Evolutionary conservation across 2,888 invertebrate species (phyloP), one percentile per base, ranked within the genome.

Genomic region (Eristalis arbustorum): DNA sequence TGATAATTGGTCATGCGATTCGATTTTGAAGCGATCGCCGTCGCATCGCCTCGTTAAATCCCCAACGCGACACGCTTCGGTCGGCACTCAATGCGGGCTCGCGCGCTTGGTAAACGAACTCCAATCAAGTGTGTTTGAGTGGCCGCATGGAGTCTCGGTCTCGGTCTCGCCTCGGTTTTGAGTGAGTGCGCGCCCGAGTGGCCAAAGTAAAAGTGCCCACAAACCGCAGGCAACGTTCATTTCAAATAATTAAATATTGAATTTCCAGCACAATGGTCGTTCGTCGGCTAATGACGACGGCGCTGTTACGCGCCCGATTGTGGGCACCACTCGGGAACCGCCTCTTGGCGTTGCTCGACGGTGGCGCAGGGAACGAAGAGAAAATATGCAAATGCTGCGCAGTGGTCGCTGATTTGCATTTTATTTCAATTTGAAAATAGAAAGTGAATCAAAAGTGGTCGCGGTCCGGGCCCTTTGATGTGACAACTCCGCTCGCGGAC

Each of bases 321-420:
- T 23, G 23, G 13, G 14, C 59, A 59, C 59, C 59, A 59, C 59
- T 59, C 25, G 8, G 8, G 59, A 14, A 14, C 25, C 25, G 49
- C 49, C 49, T 49, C 49, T 49, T 18, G 5, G 8, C 49, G 25
- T 23, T 57, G 8, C 13, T 57, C 23, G 57, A 1, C 31, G 57
- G 18, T 42, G 40, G 2, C 22, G 23, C 25, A 49, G 23, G 0
- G 63, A 49, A 25, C 14, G 68, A 31, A 64, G 57, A 63, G 63
- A 78, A 78, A 78, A 78, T 72, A 78, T 78, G 78, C 78, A 72
- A 78, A 80, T 78, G 13, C 1, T 31, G 31, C 56, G 62, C 76
- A 76, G 63, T 56, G 22, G n/a, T n/a, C 1, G 0, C 18, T 49
- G 49, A 67, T 67, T 67, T 67, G 67, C 67, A 67, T 67, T 67